Evolutionary conservation across 2,888 invertebrate species (phyloP), one percentile per base, ranked within the genome.

Genomic region (Odontothrips loti): DNA sequence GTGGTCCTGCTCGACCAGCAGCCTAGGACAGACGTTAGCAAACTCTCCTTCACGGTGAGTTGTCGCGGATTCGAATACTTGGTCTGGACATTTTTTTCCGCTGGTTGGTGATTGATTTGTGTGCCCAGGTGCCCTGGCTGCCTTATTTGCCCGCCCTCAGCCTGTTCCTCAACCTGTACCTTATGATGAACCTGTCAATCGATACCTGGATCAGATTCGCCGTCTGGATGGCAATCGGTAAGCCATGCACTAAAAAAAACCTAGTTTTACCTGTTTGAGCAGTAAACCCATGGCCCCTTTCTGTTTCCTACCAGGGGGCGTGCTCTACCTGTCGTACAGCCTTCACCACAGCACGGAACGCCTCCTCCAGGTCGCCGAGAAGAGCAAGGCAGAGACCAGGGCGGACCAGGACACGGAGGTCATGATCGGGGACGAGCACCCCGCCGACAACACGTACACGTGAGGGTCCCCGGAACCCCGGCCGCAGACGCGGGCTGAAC

Each of bases 161-260:
- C 68, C 68, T 75, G 6, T 75, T 75, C 68, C 68, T 75, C 68
- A 75, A 75, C 68, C 23, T 75, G 68, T 75, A 75, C 68, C 68
- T 75, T 10, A 75, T 75, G 68, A 27, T 75, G 23, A 75, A 75
- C 68, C 68, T 75, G 23, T 12, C 8, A 6, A 10, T 10, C 68
- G 68, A 75, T 11, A 75, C 68, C 11, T 75, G 68, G 68, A 27
- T 75, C 8, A 23, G 68, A 10, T 75, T 75, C 68, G 23, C 23
- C 68, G 68, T 75, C 68, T 75, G 68, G 68, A 75, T 75, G 68
- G 1, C 27, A 11, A 12, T 75, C 68, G 68, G 68, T 75, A 27
- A 23, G 68, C 23, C 34, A n/a, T n/a, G n/a, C n/a, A n/a, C n/a
- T n/a, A n/a, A n/a, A n/a, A n/a, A n/a, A n/a, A n/a, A n/a, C n/a